Percentiles rank a stretch among this genome's conserved stretches.
Evolutionary conservation across 2,113 vertebrate genomes (phyloP).

Genomic region (Pangasianodon hypophthalmus): DNA sequence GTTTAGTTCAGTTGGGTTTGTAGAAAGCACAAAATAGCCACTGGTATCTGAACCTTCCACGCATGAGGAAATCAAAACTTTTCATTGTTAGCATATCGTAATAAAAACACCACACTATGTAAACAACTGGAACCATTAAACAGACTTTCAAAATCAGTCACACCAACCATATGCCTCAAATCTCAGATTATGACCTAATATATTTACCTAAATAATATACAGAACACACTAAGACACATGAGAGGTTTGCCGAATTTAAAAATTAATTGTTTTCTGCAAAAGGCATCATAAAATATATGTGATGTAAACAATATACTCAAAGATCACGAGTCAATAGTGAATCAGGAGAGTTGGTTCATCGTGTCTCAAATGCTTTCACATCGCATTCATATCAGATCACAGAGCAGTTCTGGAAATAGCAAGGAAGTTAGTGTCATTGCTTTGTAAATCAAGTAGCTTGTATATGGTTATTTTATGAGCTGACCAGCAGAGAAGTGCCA

Average conservation of each 20-base stretch:
- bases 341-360: not conserved
- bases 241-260: not conserved
- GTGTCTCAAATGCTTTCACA: not conserved
- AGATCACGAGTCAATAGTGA: not conserved
- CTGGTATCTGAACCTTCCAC: not conserved
- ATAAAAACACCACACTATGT: not conserved
- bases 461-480: not conserved
- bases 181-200: not conserved
- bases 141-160: not conserved
- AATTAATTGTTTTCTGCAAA: not conserved
- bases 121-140: not conserved
- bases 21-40: not conserved
- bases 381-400: not conserved
- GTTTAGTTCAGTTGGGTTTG: not conserved
- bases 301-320: not conserved
- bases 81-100: not conserved
- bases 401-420: not conserved
- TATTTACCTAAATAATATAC: not conserved
- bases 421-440: not conserved
- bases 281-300: not conserved
- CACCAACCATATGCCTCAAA: not conserved
- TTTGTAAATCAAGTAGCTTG: not conserved
- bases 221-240: not conserved
- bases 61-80: not conserved
- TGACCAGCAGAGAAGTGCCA: not conserved